Evolutionary conservation across 37 sponge, comb jelly and placozoan species (phyloP), one percentile per base, ranked within the genome.

Genomic region (Tethya wilhelma): DNA sequence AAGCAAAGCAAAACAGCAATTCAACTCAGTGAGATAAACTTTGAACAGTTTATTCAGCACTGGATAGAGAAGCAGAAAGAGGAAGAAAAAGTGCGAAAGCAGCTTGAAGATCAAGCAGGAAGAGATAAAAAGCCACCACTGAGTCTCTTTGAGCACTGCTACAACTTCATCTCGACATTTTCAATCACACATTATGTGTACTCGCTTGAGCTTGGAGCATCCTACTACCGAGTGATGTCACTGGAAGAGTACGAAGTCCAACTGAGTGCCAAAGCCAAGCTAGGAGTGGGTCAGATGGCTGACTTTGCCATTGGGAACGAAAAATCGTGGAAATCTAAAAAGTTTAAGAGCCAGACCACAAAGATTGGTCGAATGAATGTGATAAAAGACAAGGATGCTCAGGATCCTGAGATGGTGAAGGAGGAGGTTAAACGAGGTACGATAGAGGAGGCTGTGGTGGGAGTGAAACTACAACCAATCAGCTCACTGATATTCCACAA

Each of bases 141-240:
- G 14, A 14, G 14, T 19, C 14, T 9, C 53, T 49, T 49, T 9
- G 53, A 49, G 9, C 14, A 19, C 9, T 49, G 53, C 53, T 49
- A 49, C 53, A 49, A 49, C 14, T 49, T 49, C 14, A 14, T 49
- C 53, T 62, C 63, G 25, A 62, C 63, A 11, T 62, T 62, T 62
- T 62, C 29, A 17, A 8, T 62, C 26, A 62, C 63, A 17, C 63
- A 26, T 23, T 62, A 26, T 26, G 63, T 62, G 63, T 23, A 62
- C 63, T 62, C 23, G 19, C 29, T 62, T n/a, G 63, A 49, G 53
- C 53, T 49, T 9, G 53, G 53, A 19, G 53, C 53, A 19, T 49
- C 53, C 14, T 49, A 49, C 53, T 49, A 49, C 53, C 53, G 53
- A 49, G 53, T 49, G 53, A 49, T 49, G 53, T 49, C 53, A 49